These are phyloP conservation scores for Philhelius pedissequus DNA, from an alignment of 2,888 invertebrate genomes.

Conservation along the genomic window DNA sequence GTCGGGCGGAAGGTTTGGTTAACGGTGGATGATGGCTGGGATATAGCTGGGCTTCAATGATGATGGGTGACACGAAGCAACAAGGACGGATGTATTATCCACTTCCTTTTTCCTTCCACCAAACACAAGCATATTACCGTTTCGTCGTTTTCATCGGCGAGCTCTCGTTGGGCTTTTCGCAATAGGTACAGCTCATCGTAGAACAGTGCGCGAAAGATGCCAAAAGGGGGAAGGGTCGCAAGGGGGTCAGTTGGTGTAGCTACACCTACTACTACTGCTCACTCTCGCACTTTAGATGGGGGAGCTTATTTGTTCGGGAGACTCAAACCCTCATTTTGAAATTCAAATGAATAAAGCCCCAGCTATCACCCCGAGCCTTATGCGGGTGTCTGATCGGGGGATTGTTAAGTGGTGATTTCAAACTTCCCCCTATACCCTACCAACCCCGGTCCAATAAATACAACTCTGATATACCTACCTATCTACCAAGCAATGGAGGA, in stretches of 20 bases:
- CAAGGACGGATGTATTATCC: conserved; percentile 80
- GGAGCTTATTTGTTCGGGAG: conserved; percentile 61
- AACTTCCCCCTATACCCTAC: neutral
- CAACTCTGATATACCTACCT: neutral
- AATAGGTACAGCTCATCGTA: conserved; percentile 39
- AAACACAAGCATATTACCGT: conserved; percentile 80
- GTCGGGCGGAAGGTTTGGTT: conserved; percentile 67
- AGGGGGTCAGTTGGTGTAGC: conserved; percentile 12
- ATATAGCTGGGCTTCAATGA: conserved; percentile 65
- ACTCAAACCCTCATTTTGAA: conserved; percentile 51
- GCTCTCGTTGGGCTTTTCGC: conserved; percentile 67
- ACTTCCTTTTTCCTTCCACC: conserved; percentile 80
- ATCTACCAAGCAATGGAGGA: conserved; percentile 55
- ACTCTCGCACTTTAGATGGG: conserved; percentile 37
- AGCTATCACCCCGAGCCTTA: conserved; percentile 1
- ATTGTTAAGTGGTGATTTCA: conserved; percentile 62
- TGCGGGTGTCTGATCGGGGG: conserved; percentile 1
- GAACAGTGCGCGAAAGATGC: conserved; percentile 1
- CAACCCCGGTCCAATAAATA: neutral
- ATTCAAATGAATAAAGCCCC: conserved; percentile 61
- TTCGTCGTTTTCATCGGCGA: conserved; percentile 75
- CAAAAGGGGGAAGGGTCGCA: neutral
- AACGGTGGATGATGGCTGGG: conserved; percentile 60
- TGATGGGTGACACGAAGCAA: conserved; percentile 79
- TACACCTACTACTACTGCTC: conserved; percentile 35